These are phyloP conservation scores for Myotis brandtii DNA, from an alignment of 2,113 vertebrate genomes.

Conservation along the genomic window DNA sequence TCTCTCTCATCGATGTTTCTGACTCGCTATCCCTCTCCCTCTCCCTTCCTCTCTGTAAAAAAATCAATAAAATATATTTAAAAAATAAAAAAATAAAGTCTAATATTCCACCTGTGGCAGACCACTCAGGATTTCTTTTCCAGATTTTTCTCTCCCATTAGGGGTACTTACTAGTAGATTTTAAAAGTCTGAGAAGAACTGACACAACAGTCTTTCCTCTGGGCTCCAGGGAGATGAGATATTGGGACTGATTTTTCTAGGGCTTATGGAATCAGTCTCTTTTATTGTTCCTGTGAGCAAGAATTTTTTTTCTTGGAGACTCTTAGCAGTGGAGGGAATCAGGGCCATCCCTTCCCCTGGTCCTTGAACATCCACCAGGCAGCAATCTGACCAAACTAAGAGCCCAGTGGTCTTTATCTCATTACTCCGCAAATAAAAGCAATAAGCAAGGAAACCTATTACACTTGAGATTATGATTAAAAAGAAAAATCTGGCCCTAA, in stretches of 20 bases:
- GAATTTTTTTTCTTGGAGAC: background rate
- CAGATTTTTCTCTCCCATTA: background rate
- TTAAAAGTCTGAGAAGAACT: background rate
- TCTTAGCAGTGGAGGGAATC: background rate
- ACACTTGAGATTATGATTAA: background rate
- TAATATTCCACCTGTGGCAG: background rate
- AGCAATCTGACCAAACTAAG: background rate
- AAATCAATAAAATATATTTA: no score
- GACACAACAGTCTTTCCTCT: slow-evolving; percentile 8
- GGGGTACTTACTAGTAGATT: background rate
- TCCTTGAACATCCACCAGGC: background rate
- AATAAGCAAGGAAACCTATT: background rate
- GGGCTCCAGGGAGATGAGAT: background rate
- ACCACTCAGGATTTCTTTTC: slow-evolving; percentile 13
- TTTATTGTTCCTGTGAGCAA: slow-evolving; percentile 6
- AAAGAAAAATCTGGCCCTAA: background rate
- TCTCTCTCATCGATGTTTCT: no score
- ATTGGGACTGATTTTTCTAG: background rate
- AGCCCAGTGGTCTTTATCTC: background rate
- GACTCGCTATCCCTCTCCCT: no score
- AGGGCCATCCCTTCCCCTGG: background rate
- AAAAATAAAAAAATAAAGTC: no score
- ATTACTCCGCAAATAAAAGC: slow-evolving; percentile 37
- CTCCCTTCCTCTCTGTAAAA: no score
- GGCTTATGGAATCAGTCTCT: background rate